Evolutionary conservation across 2,113 vertebrate species (phyloP), one percentile per base, ranked within the genome.

Genomic region (Hucho hucho): DNA sequence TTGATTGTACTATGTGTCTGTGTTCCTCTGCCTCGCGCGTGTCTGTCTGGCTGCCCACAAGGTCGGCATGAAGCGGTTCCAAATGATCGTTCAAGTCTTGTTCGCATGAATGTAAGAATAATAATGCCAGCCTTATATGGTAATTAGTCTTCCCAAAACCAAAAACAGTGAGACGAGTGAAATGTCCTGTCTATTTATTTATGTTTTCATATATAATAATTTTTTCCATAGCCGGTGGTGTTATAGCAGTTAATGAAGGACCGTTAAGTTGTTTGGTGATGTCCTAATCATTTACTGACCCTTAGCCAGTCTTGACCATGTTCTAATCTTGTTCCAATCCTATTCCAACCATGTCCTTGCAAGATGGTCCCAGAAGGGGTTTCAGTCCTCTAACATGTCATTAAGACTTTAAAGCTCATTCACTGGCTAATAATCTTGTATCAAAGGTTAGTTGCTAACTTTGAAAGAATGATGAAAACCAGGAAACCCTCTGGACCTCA

Each of bases 1-100:
- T 95, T 94, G 95, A 95, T 96, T 97, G 96, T 97, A 95, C 2
- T 43, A 43, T 43, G 37, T 11, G 37, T 43, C 29, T 75, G 85
- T 87, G 76, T 82, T 69, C 69, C 78, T 63, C 37, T 66, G 77
- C 69, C 14, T 68, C 5, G 53, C 29, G 18, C 9, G 37, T 43
- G 37, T 43, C 37, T 67, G 4, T 67, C 18, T 69, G 65, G 56
- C 47, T 67, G 32, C 49, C 64, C 4, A 73, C 69, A 29, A 75
- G 29, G 65, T 43, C 9, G 9, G 9, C 37, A 43, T 43, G 37
- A 43, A 9, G 37, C 37, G 37, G 37, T 29, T 78, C 73, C 47
- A 67, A 67, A 70, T n/a, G 13, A 75, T 73, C 26, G 79, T 82
- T 78, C 78, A 81, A 69, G 77, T 88, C 81, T 81, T 1, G 70